Evolutionary conservation across 2,113 vertebrate species (phyloP), one percentile per base, ranked within the genome.

Genomic region (Syrrhaptes paradoxus): DNA sequence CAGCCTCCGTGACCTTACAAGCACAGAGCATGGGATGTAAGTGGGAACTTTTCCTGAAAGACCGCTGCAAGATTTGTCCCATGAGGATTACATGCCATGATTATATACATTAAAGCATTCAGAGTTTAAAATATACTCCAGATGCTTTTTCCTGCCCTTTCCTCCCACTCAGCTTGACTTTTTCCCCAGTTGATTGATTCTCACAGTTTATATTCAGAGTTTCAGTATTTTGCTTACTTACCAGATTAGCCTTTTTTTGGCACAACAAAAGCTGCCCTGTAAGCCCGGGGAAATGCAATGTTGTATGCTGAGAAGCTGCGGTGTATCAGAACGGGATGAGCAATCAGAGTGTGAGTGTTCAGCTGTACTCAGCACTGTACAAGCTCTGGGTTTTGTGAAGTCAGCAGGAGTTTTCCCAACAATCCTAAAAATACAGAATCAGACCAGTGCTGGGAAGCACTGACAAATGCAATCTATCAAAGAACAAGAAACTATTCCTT

Each of bases 121-220:
- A 3, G 7, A 48, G 85, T 93, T 90, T 86, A 72, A 93, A 90
- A 95, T 92, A 36, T 36, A 51, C 49, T 90, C 93, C 92, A 94
- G 88, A 93, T 96, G 92, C 46, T 77, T 92, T 89, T 88, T 85
- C 83, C 79, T 95, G 88, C 76, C 57, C 54, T 89, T 86, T 95
- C 46, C 62, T 94, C 83, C 86, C 83, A 65, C 88, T 96, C 57
- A 78, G 70, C 19, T 65, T 92, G 92, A 87, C 73, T 93, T 95
- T 68, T 68, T 19, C 49, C 46, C 52, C 19, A 21, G 68, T 46
- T 87, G 88, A 87, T 72, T 86, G 58, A 85, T 68, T 84, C 83
- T 81, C 46, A 82, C 32, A 48, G 66, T 89, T 95, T 57, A 46
- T 65, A n/a, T 61, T 88, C 61, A 75, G 70, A 81, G 61, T 52